Evolutionary conservation across 2,797 vertebrate genomes (phyloP).

Genomic region (Scomberomorus guttatus): DNA sequence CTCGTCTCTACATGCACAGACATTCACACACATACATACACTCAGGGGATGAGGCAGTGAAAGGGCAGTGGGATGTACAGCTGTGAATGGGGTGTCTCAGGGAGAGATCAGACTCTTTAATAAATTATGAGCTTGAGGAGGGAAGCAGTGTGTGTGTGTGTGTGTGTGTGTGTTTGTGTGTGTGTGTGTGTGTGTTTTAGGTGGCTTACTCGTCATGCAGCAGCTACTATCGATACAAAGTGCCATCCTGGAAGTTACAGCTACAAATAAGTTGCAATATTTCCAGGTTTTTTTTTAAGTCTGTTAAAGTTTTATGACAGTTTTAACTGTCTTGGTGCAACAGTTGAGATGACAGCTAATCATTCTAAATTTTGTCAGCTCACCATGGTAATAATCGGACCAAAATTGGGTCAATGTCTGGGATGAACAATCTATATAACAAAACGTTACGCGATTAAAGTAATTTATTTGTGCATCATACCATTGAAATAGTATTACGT

Average conservation of each 20-base stretch:
- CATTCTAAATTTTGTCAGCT: not conserved
- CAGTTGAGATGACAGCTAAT: constrained; percentile 3
- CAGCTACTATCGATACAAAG: not conserved
- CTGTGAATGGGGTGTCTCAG: constrained; percentile 79
- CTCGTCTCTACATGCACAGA: constrained; percentile 48
- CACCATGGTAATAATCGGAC: not conserved
- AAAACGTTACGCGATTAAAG: constrained; percentile 7
- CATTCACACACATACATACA: constrained; percentile 48
- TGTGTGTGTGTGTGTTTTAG: constrained; percentile 26
- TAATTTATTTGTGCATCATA: constrained; percentile 36
- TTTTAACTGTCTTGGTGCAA: constrained; percentile 12
- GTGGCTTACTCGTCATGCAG: constrained; percentile 46
- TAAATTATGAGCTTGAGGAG: constrained; percentile 77
- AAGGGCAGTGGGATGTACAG: constrained; percentile 83
- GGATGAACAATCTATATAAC: constrained; percentile 2
- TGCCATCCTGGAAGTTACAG: not conserved
- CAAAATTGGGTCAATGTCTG: constrained; percentile 14
- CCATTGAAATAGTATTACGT: too few species aligned
- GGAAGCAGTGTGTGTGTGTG: constrained; percentile 32
- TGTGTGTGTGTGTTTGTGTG: not conserved
- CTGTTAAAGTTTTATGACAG: not conserved
- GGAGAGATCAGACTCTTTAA: constrained; percentile 80
- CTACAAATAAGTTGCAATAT: constrained; percentile 4
- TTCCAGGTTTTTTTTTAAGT: not conserved
- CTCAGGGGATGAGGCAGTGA: constrained; percentile 70